Base-by-base conservation (phyloP, 2,113 vertebrate species). In the Chamaea fasciata region DNA sequence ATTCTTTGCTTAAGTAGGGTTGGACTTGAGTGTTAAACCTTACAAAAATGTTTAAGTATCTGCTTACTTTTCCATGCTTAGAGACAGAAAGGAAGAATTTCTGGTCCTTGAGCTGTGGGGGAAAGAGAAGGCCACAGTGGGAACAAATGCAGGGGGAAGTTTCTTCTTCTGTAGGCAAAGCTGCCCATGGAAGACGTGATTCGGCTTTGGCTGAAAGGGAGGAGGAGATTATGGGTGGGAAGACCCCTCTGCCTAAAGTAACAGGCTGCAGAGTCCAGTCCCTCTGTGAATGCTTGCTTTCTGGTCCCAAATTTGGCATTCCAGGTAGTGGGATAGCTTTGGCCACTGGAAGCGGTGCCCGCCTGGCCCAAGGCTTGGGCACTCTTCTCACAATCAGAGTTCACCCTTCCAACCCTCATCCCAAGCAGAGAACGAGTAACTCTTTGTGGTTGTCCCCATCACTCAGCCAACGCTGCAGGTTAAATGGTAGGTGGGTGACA, bases 1-100 rank as follows among this genome's bases (percentile, higher is more conserved):
- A 96, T 97, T 96, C 96, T 93, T 96, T 96, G 69, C 89, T 94
- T 55, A 85, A 90, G 80, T 93, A 91, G 90, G 86, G 81, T 73
- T 74, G 92, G 83, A 95, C 78, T 80, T 86, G 83, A 73, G 57
- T 37, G 50, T 73, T 81, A 92, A 94, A 90, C 79, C 35, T 62
- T 17, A 63, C 75, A 91, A 88, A 92, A 69, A 64, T 10, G 10
- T 56, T 42, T 2, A 75, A 82, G 86, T 84, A 49, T 86, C 68
- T 68, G 74, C 90, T 90, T 81, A 56, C 64, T 89, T 94, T 93
- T 78, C 31, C 65, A 18, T 87, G 64, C 80, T 62, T 89, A 5
- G 69, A 73, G 96, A 27, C 52, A 68, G 47, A 74, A 76, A 86
- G 59, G 57, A 79, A 53, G 44, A 70, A 76, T 64, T 77, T 69